Base-by-base conservation (phyloP, 1,140 invertebrate genomes). In the Manduca sexta region DNA sequence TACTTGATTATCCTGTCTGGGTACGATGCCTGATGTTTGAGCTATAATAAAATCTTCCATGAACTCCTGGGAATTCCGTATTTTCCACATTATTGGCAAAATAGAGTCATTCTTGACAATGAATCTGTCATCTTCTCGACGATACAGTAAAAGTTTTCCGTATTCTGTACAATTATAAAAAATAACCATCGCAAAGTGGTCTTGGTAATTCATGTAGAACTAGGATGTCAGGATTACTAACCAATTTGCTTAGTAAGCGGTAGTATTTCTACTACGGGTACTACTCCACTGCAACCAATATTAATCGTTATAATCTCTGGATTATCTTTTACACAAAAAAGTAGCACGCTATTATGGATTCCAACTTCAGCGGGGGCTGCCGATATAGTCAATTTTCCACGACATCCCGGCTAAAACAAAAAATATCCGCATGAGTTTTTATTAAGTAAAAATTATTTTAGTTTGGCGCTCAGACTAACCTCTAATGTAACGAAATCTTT, bases 51-150 rank as follows among this genome's bases (percentile, higher is more conserved):
- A 85, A 49, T 85, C 73, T 46, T 81, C 65, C 3, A 65, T 39
- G 48, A 84, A 81, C n/a, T 84, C 78, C 13, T 60, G 39, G 14
- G 71, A 44, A 53, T 83, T 85, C 17, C 72, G 64, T 49, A 85
- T 73, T 62, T 76, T 74, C 79, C 80, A 85, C 66, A 73, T 76
- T 42, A 85, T 61, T 6, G 82, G 69, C 38, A 85, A 54, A 45
- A 85, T 74, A 6, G 82, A 85, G 53, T 84, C 77, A 49, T 85
- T 85, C 51, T 81, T 85, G n/a, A 85, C 71, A 26, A 85, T 82
- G 51, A 85, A 76, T 49, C 80, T 68, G 39, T 84, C 76, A 41
- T 82, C 74, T 64, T 81, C 72, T 43, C 72, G 67, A 12, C 82
- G 65, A 44, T 85, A 85, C 2, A 85, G 55, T 31, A 85, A 50